phyloP scores from a whole-genome alignment of 1,140 invertebrate species.

The Aphaenogaster rudis region DNA sequence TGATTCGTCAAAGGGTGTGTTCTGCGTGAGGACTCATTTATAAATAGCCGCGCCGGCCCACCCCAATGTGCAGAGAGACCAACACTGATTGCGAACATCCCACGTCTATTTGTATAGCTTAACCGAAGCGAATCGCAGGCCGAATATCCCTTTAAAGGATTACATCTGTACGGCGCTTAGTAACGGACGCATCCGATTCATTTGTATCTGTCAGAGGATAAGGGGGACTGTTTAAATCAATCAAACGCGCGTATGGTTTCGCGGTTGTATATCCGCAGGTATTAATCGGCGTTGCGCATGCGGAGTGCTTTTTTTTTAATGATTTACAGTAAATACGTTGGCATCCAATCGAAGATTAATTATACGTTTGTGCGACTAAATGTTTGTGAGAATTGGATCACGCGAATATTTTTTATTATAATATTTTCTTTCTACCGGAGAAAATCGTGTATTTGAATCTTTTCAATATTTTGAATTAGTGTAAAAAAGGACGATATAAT shows the following conservation, averaged over 20 bases:
- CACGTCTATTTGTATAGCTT: conserved; percentile 85
- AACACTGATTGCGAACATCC: conserved; percentile 84
- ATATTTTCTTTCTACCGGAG: not conserved
- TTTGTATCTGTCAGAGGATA: conserved; percentile 85
- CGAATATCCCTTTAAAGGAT: conserved; percentile 86
- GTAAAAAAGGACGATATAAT: not conserved
- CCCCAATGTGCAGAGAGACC: conserved; percentile 67
- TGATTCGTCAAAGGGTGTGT: conserved; percentile 77
- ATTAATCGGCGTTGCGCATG: conserved; percentile 77
- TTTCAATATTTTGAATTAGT: not conserved
- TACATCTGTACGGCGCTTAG: conserved; percentile 80
- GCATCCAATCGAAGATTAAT: conserved; percentile 53
- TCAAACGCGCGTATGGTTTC: conserved; percentile 80
- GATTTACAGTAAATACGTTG: conserved; percentile 36
- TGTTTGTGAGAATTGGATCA: conserved; percentile 38
- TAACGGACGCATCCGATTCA: conserved; percentile 82
- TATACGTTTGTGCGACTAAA: conserved; percentile 24
- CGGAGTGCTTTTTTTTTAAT: conserved; percentile 60
- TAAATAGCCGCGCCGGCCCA: conserved; percentile 75
- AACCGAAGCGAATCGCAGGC: conserved; percentile 84
- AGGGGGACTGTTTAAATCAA: conserved; percentile 83
- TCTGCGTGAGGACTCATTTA: conserved; percentile 78
- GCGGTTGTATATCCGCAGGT: conserved; percentile 79
- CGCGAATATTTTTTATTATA: not conserved
- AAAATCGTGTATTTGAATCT: not conserved